These are phyloP conservation scores for Grus americana DNA, from an alignment of 2,113 vertebrate genomes.

Conservation along the genomic window DNA sequence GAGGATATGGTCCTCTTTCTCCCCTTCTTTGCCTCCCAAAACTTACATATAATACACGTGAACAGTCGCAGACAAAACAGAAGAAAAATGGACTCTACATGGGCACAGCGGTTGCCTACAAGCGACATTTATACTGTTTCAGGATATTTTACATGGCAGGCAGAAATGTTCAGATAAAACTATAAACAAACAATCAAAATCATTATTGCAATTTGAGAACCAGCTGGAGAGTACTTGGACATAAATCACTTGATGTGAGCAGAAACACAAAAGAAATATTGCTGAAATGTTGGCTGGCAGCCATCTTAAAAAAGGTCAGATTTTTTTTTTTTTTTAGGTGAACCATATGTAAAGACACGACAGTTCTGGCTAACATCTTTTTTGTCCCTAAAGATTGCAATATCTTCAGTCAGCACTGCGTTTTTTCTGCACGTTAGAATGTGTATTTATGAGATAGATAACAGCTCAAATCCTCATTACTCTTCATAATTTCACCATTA, in stretches of 20 bases:
- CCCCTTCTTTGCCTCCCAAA: not conserved
- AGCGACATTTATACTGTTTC: not conserved
- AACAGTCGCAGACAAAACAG: not conserved
- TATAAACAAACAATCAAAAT: slow-evolving; percentile 34
- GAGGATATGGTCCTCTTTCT: not conserved
- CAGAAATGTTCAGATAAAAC: slow-evolving; percentile 16
- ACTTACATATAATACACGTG: not conserved
- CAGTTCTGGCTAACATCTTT: not conserved
- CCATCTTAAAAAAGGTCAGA: not conserved
- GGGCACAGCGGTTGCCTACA: not conserved
- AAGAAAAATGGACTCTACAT: not conserved
- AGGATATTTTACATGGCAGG: not conserved
- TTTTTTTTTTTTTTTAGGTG: not conserved
- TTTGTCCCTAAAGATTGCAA: not conserved
- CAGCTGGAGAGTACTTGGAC: not conserved
- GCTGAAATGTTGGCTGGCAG: slow-evolving; percentile 41
- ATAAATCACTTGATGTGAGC: slow-evolving; percentile 18
- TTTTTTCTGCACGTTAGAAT: not conserved
- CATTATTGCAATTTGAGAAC: slow-evolving; percentile 18
- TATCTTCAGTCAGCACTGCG: not conserved
- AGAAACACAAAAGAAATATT: slow-evolving; percentile 36
- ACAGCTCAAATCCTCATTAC: slow-evolving; percentile 15
- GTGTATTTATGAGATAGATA: not conserved
- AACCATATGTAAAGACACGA: not conserved
- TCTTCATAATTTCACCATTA: slow-evolving; percentile 25